Conservation (phyloP, 2,797 vertebrate genomes). For the Eurystomus glaucurus region DNA sequence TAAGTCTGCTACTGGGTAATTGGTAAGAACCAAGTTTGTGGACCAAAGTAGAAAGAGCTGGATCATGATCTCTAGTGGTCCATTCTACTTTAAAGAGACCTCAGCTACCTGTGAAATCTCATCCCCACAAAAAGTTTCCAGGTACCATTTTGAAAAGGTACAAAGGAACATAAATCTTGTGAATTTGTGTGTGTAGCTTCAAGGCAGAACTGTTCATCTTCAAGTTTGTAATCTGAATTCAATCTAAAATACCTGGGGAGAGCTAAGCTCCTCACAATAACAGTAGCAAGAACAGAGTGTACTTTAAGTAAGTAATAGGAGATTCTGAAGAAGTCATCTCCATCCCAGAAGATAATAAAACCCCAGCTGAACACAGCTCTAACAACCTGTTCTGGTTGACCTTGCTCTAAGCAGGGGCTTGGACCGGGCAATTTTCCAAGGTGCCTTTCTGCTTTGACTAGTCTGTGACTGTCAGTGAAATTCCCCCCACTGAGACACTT, state of each 20-base stretch:
- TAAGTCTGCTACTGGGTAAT: not conserved
- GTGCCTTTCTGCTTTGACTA: not conserved
- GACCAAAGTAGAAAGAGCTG: not conserved
- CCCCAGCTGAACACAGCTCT: not conserved
- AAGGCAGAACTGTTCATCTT: not conserved
- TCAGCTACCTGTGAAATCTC: not conserved
- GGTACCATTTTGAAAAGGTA: not conserved
- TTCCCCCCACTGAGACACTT: not conserved
- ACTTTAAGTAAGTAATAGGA: not conserved
- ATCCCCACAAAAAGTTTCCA: not conserved
- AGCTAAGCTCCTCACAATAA: not conserved
- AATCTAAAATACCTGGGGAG: not conserved
- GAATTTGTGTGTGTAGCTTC: not conserved
- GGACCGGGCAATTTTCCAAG: not conserved
- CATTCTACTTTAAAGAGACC: not conserved
- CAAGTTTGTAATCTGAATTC: not conserved
- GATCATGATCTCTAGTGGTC: not conserved
- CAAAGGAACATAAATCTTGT: not conserved
- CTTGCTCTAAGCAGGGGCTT: not conserved
- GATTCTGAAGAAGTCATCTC: not conserved
- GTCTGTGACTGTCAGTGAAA: not conserved
- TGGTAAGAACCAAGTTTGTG: not conserved
- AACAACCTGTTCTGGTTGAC: not conserved
- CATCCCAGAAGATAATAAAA: not conserved
- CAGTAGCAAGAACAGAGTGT: rapidly evolving